phyloP scores from a whole-genome alignment of 2,888 invertebrate species.

The Cremastinae sp. region DNA sequence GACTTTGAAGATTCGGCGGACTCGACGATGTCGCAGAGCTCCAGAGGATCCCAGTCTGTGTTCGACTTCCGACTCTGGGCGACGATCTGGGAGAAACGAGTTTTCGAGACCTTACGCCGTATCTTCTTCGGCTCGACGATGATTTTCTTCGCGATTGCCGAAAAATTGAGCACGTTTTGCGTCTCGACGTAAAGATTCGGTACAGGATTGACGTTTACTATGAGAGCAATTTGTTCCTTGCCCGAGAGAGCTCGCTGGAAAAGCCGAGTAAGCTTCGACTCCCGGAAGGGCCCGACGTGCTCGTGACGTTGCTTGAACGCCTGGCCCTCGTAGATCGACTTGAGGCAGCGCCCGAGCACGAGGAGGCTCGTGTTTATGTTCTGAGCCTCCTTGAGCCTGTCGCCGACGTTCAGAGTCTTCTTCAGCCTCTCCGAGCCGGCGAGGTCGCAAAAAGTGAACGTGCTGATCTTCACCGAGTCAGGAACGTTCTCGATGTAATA shows the following conservation, averaged over 20 bases:
- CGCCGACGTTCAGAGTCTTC: conserved; percentile 91
- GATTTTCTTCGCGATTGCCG: conserved; percentile 90
- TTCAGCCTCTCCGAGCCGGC: conserved; percentile 94
- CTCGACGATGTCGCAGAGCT: conserved; percentile 36
- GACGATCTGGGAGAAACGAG: conserved; percentile 75
- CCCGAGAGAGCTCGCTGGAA: conserved; percentile 92
- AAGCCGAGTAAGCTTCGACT: conserved; percentile 94
- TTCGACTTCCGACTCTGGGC: conserved; percentile 70
- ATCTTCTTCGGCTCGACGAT: conserved; percentile 70
- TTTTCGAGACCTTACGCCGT: conserved; percentile 64
- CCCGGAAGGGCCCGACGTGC: conserved; percentile 84
- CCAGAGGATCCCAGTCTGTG: conserved; percentile 75
- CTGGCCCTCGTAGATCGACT: conserved; percentile 82
- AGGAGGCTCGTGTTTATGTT: conserved; percentile 95
- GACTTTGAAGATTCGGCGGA: conserved; percentile 24
- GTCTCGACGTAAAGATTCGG: conserved; percentile 91
- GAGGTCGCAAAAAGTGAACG: conserved; percentile 89
- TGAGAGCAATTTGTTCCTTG: conserved; percentile 88
- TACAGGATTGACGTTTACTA: conserved; percentile 93
- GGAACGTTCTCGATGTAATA: conserved; percentile 76
- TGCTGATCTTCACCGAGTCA: conserved; percentile 74
- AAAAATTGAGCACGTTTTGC: conserved; percentile 91
- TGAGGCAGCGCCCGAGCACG: conserved; percentile 91
- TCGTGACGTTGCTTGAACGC: conserved; percentile 71
- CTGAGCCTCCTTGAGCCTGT: conserved; percentile 92